Conservation (phyloP, 2,888 invertebrate species). For the Thera britannica region DNA sequence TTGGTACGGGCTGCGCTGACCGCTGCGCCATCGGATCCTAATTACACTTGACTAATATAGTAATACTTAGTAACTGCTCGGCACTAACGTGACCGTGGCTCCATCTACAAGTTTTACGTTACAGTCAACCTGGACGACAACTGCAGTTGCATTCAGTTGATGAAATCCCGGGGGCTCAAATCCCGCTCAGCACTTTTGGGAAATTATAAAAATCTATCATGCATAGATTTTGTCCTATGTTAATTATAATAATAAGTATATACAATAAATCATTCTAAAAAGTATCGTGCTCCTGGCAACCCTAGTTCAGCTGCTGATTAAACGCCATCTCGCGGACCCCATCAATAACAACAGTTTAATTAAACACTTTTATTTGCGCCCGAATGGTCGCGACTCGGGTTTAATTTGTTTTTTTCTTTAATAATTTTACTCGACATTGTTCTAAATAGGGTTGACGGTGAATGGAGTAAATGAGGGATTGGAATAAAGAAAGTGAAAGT, state of each 20-base stretch:
- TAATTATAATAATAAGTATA: neutral
- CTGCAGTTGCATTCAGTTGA: no score
- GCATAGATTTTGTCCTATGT: no score
- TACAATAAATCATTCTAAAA: neutral
- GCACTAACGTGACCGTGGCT: no score
- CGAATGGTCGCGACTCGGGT: slow-evolving; percentile 67
- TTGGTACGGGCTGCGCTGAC: no score
- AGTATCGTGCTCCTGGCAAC: slow-evolving; percentile 20
- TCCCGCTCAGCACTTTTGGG: no score
- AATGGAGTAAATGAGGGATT: slow-evolving; percentile 38
- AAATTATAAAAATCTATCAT: no score
- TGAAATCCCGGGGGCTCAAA: no score
- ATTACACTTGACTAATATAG: no score
- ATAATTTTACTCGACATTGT: slow-evolving; percentile 70
- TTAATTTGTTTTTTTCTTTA: slow-evolving; percentile 72
- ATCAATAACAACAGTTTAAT: slow-evolving; percentile 84
- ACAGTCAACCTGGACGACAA: no score
- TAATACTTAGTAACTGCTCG: no score
- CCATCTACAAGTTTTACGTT: no score
- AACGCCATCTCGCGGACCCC: slow-evolving; percentile 81
- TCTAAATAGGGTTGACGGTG: slow-evolving; percentile 63
- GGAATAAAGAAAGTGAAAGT: slow-evolving; percentile 23
- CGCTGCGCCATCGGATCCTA: no score
- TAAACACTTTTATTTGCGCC: slow-evolving; percentile 81
- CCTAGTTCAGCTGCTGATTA: slow-evolving; percentile 73